phyloP scores from a whole-genome alignment of 2,113 vertebrate species.

The Indicator maculatus region DNA sequence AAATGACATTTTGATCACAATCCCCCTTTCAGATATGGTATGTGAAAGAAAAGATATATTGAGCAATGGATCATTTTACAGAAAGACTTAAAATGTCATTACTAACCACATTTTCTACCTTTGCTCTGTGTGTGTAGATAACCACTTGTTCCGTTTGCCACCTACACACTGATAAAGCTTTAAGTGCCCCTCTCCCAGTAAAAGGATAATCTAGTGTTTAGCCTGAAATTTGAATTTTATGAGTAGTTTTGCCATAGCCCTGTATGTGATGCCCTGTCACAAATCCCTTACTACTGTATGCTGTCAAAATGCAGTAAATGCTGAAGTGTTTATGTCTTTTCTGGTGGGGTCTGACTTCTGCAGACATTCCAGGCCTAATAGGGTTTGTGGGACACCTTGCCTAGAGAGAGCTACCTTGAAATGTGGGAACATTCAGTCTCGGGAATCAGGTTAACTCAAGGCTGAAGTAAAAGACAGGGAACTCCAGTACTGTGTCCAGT shows the following conservation, averaged over 20 bases:
- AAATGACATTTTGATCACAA: constrained; percentile 47
- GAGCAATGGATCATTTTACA: constrained; percentile 38
- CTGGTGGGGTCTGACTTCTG: neutral
- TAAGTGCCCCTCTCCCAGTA: neutral
- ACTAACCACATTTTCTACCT: neutral
- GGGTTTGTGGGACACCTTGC: neutral
- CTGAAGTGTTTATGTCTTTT: neutral
- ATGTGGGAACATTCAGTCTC: neutral
- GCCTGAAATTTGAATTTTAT: neutral
- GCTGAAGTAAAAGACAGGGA: neutral
- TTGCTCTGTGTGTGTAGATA: neutral
- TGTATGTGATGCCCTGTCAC: neutral
- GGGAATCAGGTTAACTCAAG: neutral
- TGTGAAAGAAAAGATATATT: constrained; percentile 28
- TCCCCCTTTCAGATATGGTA: neutral
- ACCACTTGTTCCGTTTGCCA: constrained; percentile 9
- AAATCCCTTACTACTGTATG: neutral
- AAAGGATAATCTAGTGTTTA: neutral
- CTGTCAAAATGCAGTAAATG: neutral
- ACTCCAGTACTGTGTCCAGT: no score
- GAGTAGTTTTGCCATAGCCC: neutral
- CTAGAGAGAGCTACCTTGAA: neutral
- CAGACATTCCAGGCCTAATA: rapidly evolving
- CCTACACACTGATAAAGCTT: neutral
- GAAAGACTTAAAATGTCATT: constrained; percentile 37